These are phyloP conservation scores for Phylloscopus whistleri DNA, from an alignment of 2,113 vertebrate genomes.

Conservation along the genomic window DNA sequence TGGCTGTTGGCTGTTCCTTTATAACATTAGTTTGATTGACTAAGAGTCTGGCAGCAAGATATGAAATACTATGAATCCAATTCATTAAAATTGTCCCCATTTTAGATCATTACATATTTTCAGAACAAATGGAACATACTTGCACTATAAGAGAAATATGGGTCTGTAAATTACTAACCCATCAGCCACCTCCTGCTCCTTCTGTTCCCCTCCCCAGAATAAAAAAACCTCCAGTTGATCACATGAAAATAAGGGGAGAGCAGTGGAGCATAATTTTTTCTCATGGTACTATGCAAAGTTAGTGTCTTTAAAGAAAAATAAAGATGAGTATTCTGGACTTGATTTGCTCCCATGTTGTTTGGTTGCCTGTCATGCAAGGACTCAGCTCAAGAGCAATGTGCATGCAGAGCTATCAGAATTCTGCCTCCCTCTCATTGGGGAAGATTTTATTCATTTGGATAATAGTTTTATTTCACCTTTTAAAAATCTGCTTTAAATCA, in stretches of 20 bases:
- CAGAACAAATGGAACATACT: slow-evolving; percentile 30
- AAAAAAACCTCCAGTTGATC: background rate
- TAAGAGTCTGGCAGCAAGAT: slow-evolving; percentile 29
- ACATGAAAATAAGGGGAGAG: background rate
- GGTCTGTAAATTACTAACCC: background rate
- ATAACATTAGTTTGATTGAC: slow-evolving; percentile 58
- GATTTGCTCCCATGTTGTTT: background rate
- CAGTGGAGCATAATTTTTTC: background rate
- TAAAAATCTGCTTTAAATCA: background rate
- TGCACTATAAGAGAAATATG: background rate
- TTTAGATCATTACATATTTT: slow-evolving; percentile 51
- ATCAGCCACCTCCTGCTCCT: background rate
- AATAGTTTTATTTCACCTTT: background rate
- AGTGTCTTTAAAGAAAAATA: background rate
- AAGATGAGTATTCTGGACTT: background rate
- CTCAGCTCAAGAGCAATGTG: background rate
- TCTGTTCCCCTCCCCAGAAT: background rate
- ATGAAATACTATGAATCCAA: slow-evolving; percentile 30
- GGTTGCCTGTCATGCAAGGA: background rate
- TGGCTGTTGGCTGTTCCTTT: slow-evolving; percentile 56
- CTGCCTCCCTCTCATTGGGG: background rate
- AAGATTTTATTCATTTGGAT: background rate
- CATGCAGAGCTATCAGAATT: background rate
- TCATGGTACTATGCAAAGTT: background rate
- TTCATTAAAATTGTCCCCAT: slow-evolving; percentile 55